A percentile compares a stretch with the other conserved stretches of the same genome.
Conservation (phyloP, 2,113 vertebrate species). For the Dasyornis broadbenti region DNA sequence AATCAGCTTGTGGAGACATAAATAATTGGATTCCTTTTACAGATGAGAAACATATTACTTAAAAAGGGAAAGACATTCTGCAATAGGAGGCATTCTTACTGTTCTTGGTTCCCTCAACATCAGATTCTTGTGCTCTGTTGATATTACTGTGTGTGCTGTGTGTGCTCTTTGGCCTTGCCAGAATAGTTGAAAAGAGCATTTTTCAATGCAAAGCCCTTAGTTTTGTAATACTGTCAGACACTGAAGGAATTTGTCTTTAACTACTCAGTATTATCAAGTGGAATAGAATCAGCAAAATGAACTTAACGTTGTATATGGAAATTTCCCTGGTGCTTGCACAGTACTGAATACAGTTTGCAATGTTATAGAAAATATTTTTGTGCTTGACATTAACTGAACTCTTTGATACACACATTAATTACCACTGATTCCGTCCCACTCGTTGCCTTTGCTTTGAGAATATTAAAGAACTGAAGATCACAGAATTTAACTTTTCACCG, state of each 20-base stretch:
- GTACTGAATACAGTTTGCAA: not conserved
- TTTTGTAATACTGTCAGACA: not conserved
- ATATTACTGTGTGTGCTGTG: not conserved
- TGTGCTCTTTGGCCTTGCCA: not conserved
- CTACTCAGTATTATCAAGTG: not conserved
- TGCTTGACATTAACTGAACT: not conserved
- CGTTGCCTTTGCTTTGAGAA: not conserved
- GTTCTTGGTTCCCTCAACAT: not conserved
- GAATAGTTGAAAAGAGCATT: not conserved
- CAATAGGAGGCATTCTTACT: not conserved
- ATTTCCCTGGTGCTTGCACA: not conserved
- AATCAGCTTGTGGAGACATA: not conserved
- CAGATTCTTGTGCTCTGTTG: not conserved
- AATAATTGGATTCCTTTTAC: not conserved
- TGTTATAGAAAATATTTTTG: not conserved
- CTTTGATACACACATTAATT: not conserved
- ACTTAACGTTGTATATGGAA: not conserved
- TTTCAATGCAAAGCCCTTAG: not conserved
- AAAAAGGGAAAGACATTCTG: not conserved
- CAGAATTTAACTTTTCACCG: not conserved
- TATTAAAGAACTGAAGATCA: constrained; percentile 1
- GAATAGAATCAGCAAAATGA: not conserved
- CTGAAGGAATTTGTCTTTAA: not conserved
- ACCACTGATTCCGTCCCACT: not conserved
- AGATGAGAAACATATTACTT: not conserved